Evolutionary conservation across 1,140 invertebrate genomes (phyloP).

Genomic region (Kradibia gibbosae): DNA sequence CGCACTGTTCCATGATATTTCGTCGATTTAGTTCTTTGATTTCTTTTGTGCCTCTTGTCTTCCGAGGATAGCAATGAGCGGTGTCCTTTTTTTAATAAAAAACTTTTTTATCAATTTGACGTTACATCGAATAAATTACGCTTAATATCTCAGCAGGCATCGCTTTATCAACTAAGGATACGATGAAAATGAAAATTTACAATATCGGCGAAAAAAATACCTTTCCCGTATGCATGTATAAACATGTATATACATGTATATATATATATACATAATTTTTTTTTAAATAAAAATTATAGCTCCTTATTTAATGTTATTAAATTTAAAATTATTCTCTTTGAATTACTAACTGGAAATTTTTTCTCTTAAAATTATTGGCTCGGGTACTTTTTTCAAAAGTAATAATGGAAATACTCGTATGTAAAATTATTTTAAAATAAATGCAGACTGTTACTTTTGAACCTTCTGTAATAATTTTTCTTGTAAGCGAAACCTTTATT

Average conservation of each 20-base stretch:
- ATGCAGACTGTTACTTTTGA: neutral
- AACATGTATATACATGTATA: too few species aligned
- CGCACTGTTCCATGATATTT: too few species aligned
- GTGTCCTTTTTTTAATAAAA: neutral
- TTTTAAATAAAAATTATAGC: too few species aligned
- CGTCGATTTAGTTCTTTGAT: too few species aligned
- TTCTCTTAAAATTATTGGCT: neutral
- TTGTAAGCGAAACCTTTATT: too few species aligned
- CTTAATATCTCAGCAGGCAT: too few species aligned
- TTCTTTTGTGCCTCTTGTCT: neutral
- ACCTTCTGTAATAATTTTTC: neutral
- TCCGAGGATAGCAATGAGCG: neutral
- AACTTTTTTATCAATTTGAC: neutral
- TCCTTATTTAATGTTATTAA: too few species aligned
- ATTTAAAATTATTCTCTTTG: neutral
- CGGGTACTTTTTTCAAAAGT: neutral
- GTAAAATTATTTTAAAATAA: neutral
- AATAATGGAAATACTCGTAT: neutral
- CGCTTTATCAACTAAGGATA: too few species aligned
- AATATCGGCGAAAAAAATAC: too few species aligned
- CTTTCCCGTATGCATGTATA: too few species aligned
- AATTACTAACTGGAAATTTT: neutral
- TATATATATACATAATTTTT: too few species aligned
- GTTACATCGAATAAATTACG: neutral
- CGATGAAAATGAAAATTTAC: too few species aligned